Percentiles rank a stretch among this genome's conserved stretches.
Conservation (phyloP, 2,888 invertebrate species). For the Octonoba sinensis region DNA sequence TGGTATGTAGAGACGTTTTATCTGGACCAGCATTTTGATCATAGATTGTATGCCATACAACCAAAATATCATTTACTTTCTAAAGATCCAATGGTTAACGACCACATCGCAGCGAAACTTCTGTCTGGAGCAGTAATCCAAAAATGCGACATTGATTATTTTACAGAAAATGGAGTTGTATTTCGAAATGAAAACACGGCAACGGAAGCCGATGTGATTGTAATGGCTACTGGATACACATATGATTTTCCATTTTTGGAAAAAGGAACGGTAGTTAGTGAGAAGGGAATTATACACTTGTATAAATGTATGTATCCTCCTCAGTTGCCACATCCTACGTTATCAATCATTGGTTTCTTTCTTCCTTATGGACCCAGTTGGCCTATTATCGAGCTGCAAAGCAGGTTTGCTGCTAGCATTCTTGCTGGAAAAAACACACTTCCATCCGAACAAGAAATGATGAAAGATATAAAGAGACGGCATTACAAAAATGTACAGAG, state of each 20-base stretch:
- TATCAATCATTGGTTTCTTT: conserved; percentile 67
- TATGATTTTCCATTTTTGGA: conserved; percentile 71
- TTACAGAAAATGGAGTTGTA: conserved; percentile 68
- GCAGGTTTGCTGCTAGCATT: conserved; percentile 58
- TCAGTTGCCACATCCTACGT: conserved; percentile 65
- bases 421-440: conserved; percentile 40
- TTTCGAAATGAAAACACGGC: conserved; percentile 67
- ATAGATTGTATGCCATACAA: conserved; percentile 70
- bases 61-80: conserved; percentile 69
- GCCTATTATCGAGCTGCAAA: conserved; percentile 65
- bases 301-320: conserved; percentile 68
- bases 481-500: conserved; percentile 6
- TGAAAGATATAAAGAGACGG: conserved; percentile 18
- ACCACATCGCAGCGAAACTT: conserved; percentile 71
- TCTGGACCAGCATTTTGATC: conserved; percentile 69
- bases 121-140: conserved; percentile 69
- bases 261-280: conserved; percentile 61
- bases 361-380: conserved; percentile 65
- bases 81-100: conserved; percentile 69
- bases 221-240: conserved; percentile 70
- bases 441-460: conserved; percentile 40
- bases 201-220: conserved; percentile 70
- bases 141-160: conserved; percentile 68
- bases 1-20: conserved; percentile 40
- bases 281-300: conserved; percentile 31